A percentile compares a stretch with the other conserved stretches of the same genome.
phyloP scores from a whole-genome alignment of 30 jellyfish, hydroid and myxozoan genomes.

The Chironex yamaguchii region DNA sequence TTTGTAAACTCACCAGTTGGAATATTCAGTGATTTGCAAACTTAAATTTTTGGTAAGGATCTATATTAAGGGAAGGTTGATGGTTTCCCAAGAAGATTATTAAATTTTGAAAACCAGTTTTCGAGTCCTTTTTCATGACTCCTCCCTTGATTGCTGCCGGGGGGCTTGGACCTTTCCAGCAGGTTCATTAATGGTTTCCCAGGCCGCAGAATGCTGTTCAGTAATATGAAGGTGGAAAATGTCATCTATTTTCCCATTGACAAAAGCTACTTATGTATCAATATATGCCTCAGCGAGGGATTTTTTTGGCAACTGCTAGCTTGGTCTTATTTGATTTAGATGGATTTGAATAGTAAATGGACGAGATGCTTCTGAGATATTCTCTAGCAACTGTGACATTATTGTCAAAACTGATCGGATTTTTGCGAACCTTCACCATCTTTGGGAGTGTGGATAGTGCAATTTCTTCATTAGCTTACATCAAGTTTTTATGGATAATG shows the following conservation, averaged over 20 bases:
- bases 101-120: neutral
- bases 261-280: neutral
- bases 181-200: neutral
- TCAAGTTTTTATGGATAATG: neutral
- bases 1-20: neutral
- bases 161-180: neutral
- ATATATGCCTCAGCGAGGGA: neutral
- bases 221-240: neutral
- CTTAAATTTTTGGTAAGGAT: neutral
- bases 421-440: neutral
- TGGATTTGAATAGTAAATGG: neutral
- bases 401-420: neutral
- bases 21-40: neutral
- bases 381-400: neutral
- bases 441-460: neutral
- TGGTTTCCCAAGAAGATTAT: neutral
- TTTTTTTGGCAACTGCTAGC: neutral
- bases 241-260: conserved; percentile 6
- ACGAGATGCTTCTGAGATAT: neutral
- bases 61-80: neutral
- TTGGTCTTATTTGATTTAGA: neutral
- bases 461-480: neutral
- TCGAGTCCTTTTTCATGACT: neutral
- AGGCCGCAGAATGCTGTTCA: conserved; percentile 1
- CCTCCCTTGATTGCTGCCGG: neutral